Evolutionary conservation across 2,113 vertebrate genomes (phyloP).

Genomic region (Empidonax alnorum): DNA sequence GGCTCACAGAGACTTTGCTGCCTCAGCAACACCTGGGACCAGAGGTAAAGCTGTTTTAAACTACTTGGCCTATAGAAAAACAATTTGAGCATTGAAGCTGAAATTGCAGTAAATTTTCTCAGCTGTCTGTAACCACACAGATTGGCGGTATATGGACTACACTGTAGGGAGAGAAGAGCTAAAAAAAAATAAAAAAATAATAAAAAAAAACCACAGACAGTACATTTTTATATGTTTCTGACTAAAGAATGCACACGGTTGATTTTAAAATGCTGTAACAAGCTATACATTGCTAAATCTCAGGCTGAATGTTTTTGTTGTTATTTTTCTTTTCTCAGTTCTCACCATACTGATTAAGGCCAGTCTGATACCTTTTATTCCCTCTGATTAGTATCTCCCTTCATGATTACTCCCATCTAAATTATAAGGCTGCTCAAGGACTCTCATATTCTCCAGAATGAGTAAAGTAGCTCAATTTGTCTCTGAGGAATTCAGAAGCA

Average conservation of each 20-base stretch:
- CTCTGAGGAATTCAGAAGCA: not conserved
- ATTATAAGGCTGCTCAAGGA: not conserved
- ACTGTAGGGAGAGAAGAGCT: not conserved
- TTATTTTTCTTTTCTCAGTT: not conserved
- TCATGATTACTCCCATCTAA: not conserved
- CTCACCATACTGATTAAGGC: not conserved
- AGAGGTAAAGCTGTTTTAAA: constrained; percentile 67
- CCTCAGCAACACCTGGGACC: constrained; percentile 60
- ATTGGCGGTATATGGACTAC: not conserved
- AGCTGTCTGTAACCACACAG: constrained; percentile 18
- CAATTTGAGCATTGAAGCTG: constrained; percentile 58
- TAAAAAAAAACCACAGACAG: not conserved
- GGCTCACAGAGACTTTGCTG: constrained; percentile 47
- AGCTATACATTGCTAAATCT: not conserved
- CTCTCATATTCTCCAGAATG: not conserved
- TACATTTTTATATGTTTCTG: not conserved
- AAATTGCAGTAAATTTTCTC: constrained; percentile 64
- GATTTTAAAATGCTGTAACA: not conserved
- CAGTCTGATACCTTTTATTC: not conserved
- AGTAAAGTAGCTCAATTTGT: not conserved
- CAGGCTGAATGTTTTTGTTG: not conserved
- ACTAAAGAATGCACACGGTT: not conserved
- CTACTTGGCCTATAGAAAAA: constrained; percentile 56
- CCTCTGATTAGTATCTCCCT: not conserved
- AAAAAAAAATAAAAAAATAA: too few relatives aligned